A percentile compares a stretch with the other conserved stretches of the same genome.
Evolutionary conservation across 1,140 invertebrate genomes (phyloP).

Genomic region (Sitophilus oryzae): DNA sequence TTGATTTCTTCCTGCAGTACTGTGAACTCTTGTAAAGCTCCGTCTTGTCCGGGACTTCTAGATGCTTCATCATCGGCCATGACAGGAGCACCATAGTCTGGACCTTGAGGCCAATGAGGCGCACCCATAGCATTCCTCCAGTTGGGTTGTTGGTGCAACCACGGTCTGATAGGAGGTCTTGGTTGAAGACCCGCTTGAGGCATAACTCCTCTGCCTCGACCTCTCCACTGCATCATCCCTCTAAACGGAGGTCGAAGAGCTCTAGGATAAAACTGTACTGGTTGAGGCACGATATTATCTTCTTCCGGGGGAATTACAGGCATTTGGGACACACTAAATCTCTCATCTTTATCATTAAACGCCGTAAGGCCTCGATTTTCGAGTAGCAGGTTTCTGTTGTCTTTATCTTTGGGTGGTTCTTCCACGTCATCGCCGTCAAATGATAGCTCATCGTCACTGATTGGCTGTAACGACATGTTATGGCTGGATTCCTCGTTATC

Average conservation of each 20-base stretch:
- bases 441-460: slow-evolving; percentile 47
- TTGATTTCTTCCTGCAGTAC: slow-evolving; percentile 63
- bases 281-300: not conserved
- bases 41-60: slow-evolving; percentile 10
- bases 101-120: not conserved
- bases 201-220: not conserved
- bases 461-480: slow-evolving; percentile 36
- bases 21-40: slow-evolving; percentile 42
- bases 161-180: slow-evolving; percentile 31
- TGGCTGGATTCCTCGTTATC: slow-evolving; percentile 46
- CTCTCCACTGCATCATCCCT: slow-evolving; percentile 1
- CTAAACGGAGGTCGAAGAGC: slow-evolving; percentile 5
- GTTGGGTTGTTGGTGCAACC: slow-evolving; percentile 23
- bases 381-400: not conserved
- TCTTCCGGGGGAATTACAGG: not conserved
- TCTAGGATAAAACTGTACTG: slow-evolving; percentile 9
- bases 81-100: not conserved
- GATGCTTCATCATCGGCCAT: slow-evolving; percentile 7
- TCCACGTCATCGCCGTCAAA: slow-evolving; percentile 30
- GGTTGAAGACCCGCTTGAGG: slow-evolving; percentile 18
- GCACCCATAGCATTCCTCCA: slow-evolving; percentile 12
- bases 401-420: not conserved
- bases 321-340: slow-evolving; percentile 10
- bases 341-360: slow-evolving; percentile 34
- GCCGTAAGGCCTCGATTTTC: slow-evolving; percentile 5